These are phyloP conservation scores for Phalacrocorax brasilianus DNA, from an alignment of 2,113 vertebrate species.

Conservation along the genomic window DNA sequence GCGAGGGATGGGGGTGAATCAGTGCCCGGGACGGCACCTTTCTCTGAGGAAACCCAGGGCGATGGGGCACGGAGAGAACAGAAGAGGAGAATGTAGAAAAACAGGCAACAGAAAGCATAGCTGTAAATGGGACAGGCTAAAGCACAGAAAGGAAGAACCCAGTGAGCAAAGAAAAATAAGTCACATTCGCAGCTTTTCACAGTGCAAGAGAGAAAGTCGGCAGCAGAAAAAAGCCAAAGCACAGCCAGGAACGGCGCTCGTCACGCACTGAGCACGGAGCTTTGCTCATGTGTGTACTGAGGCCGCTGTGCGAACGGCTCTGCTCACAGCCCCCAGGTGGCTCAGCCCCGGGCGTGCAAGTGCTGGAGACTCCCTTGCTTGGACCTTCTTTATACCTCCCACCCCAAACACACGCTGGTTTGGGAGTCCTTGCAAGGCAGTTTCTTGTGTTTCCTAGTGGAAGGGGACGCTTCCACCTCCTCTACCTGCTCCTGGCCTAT, in stretches of 20 bases:
- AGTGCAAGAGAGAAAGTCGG: neutral
- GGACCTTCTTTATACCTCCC: neutral
- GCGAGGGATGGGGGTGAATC: rapidly evolving
- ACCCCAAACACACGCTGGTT: neutral
- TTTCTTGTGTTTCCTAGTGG: neutral
- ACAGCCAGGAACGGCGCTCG: neutral
- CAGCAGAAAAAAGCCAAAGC: neutral
- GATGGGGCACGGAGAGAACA: neutral
- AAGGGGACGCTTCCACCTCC: neutral
- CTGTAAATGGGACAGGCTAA: neutral
- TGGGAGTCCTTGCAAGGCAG: neutral
- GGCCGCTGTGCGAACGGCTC: neutral
- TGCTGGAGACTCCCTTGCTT: neutral
- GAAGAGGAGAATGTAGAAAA: neutral
- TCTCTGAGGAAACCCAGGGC: neutral
- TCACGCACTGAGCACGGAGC: neutral
- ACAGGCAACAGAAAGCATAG: neutral
- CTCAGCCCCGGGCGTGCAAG: neutral
- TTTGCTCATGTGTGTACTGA: rapidly evolving
- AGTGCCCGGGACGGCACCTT: neutral
- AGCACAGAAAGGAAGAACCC: neutral
- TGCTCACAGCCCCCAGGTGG: neutral
- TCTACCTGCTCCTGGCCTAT: neutral
- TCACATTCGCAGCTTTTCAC: neutral
- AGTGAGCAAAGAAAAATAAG: neutral